Percentiles rank a stretch among this genome's conserved stretches.
These are phyloP conservation scores for Capitella teleta DNA, from an alignment of 1,140 invertebrate species.

Conservation along the genomic window DNA sequence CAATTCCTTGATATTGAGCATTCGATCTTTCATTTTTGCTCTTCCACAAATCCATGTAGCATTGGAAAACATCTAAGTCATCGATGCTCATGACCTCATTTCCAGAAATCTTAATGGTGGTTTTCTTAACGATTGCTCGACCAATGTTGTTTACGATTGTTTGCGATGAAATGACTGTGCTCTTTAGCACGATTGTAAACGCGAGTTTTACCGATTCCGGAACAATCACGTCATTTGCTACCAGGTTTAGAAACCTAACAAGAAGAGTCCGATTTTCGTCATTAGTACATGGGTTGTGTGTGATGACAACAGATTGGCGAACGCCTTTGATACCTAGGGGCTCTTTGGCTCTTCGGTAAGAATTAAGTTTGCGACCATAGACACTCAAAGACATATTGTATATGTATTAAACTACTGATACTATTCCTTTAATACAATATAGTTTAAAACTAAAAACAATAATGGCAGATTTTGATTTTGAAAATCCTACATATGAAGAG, in stretches of 20 bases:
- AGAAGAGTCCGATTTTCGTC: not conserved
- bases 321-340: not conserved
- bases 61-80: not conserved
- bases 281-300: not conserved
- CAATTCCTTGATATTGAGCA: not conserved
- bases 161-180: not conserved
- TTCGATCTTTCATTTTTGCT: not conserved
- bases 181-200: not conserved
- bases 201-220: not conserved
- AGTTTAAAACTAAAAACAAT: not conserved
- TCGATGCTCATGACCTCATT: not conserved
- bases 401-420: not conserved
- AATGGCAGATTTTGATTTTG: not conserved
- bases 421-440: not conserved
- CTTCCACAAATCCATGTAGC: not conserved
- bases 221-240: not conserved
- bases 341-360: not conserved
- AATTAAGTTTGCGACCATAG: not conserved
- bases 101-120: not conserved
- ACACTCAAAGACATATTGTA: not conserved
- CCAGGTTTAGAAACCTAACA: not conserved
- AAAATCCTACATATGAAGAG: no score
- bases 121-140: not conserved
- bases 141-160: not conserved
- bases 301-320: not conserved